These are phyloP conservation scores for Gymnobelideus leadbeateri DNA, from an alignment of 2,113 vertebrate species.

Conservation along the genomic window DNA sequence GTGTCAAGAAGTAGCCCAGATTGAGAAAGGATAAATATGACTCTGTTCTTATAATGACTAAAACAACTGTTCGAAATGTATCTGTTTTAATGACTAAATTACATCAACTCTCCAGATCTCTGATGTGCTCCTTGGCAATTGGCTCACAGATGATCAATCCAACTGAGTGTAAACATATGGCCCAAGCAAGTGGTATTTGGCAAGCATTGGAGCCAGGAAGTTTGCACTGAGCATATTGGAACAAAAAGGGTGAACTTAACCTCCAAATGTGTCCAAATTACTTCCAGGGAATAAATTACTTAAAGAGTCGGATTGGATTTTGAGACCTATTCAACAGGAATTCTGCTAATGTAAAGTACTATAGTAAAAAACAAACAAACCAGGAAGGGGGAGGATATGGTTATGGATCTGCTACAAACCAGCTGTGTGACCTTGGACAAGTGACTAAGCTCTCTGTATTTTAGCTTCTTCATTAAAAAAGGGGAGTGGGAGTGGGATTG, in stretches of 20 bases:
- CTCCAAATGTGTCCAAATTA: background rate
- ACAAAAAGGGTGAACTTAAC: background rate
- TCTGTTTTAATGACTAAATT: background rate
- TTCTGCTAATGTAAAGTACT: background rate
- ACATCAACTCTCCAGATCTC: background rate
- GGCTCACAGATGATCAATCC: background rate
- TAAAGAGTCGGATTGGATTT: background rate
- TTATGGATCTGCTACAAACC: background rate
- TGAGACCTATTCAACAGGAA: background rate
- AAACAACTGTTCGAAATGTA: background rate
- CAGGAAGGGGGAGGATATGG: background rate
- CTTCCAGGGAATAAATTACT: background rate
- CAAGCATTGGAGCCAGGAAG: background rate
- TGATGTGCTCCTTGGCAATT: background rate
- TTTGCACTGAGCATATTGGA: background rate
- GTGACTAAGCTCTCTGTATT: background rate
- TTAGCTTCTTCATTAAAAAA: background rate
- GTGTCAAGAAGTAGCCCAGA: background rate
- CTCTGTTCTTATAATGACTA: background rate
- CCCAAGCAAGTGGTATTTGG: background rate
- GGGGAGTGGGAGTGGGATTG: background rate
- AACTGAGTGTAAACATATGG: background rate
- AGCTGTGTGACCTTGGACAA: background rate
- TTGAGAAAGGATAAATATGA: background rate
- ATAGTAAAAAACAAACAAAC: background rate